phyloP scores from a whole-genome alignment of 1,140 invertebrate genomes.

The Drosophila biarmipes region DNA sequence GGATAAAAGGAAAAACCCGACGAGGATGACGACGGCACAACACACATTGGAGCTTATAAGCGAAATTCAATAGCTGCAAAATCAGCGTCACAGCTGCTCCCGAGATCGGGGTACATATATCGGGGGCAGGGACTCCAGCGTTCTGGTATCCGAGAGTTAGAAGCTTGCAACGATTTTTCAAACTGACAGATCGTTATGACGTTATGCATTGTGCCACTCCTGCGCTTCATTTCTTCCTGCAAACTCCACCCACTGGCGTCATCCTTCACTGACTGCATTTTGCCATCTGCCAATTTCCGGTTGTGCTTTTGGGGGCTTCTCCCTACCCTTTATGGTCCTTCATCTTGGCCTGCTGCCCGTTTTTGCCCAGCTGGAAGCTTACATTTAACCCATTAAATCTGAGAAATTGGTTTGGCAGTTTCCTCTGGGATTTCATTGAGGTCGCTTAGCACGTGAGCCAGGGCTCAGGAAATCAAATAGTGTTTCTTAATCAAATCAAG shows the following conservation, averaged over 20 bases:
- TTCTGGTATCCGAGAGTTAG: constrained; percentile 3
- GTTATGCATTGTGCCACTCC: constrained; percentile 63
- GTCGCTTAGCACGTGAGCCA: constrained; percentile 1
- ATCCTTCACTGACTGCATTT: constrained; percentile 38
- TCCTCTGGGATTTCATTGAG: constrained; percentile 3
- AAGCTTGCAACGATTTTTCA: constrained; percentile 66
- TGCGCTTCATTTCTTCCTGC: neutral
- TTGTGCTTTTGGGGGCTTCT: constrained; percentile 28
- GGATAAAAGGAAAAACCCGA: neutral
- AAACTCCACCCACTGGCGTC: constrained; percentile 3
- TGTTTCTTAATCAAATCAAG: neutral
- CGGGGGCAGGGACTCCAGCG: constrained; percentile 2
- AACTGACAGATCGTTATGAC: constrained; percentile 77
- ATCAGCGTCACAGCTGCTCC: constrained; percentile 68
- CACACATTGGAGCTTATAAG: constrained; percentile 61
- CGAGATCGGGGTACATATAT: constrained; percentile 5
- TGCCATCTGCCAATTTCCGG: constrained; percentile 71
- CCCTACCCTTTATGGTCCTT: neutral
- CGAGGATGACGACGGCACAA: constrained; percentile 29
- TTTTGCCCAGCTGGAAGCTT: constrained; percentile 20
- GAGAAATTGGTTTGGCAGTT: constrained; percentile 31
- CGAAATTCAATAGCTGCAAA: constrained; percentile 78
- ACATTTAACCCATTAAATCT: constrained; percentile 49
- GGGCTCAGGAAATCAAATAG: neutral
- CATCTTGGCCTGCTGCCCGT: neutral